phyloP scores from a whole-genome alignment of 1,140 invertebrate species.

The Aphidius gifuensis region DNA sequence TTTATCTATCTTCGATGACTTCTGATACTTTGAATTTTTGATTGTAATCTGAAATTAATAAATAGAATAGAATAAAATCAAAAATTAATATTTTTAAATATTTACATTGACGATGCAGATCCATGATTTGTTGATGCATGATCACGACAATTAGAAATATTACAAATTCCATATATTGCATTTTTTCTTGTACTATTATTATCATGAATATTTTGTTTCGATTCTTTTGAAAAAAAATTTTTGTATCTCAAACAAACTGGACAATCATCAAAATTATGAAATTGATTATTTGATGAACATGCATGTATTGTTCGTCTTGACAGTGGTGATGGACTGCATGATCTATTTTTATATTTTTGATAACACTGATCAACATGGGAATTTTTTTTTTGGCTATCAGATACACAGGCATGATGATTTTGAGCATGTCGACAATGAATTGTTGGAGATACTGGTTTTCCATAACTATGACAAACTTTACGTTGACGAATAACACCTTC shows the following conservation, averaged over 20 bases:
- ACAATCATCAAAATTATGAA: constrained; percentile 40
- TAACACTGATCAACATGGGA: constrained; percentile 28
- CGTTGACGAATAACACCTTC: constrained; percentile 43
- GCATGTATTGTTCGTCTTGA: constrained; percentile 1
- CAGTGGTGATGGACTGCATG: constrained; percentile 1
- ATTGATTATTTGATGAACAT: constrained; percentile 24
- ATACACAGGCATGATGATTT: neutral
- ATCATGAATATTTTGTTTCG: constrained; percentile 10
- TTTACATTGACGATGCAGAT: constrained; percentile 32
- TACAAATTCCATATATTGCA: constrained; percentile 16
- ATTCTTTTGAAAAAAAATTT: constrained; percentile 39
- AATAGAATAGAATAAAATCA: no score
- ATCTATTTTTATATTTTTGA: constrained; percentile 20
- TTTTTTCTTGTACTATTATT: constrained; percentile 4
- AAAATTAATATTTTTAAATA: neutral
- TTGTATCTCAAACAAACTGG: constrained; percentile 47
- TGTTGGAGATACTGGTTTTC: constrained; percentile 25
- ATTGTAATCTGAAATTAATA: no score
- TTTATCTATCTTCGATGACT: neutral
- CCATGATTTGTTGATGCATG: constrained; percentile 23
- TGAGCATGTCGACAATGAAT: constrained; percentile 19
- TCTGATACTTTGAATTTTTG: no score
- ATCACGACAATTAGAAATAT: constrained; percentile 16
- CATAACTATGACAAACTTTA: constrained; percentile 46
- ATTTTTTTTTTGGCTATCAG: constrained; percentile 15